These are phyloP conservation scores for Ctenosaura bakeri DNA, from an alignment of 2,797 vertebrate genomes.

Conservation along the genomic window DNA sequence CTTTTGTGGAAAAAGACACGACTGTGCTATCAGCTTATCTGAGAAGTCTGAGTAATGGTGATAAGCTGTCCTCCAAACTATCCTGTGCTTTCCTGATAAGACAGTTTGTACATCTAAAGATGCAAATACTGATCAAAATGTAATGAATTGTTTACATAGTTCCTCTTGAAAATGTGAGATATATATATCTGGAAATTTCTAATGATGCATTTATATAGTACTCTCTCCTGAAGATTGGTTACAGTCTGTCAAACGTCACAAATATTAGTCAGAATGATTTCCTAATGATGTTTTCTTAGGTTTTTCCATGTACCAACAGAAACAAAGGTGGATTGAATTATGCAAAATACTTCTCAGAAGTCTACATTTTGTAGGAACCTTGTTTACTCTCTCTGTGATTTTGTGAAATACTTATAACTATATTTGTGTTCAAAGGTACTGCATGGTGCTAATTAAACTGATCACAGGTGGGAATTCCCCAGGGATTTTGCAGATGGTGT, in stretches of 20 bases:
- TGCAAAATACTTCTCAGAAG: slow-evolving; percentile 21
- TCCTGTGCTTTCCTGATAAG: neutral
- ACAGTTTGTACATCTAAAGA: neutral
- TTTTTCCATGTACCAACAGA: slow-evolving; percentile 51
- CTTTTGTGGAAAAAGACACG: too few relatives aligned
- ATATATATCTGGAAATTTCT: neutral
- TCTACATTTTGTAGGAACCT: slow-evolving; percentile 49
- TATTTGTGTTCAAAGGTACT: slow-evolving; percentile 59
- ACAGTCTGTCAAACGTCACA: slow-evolving; percentile 4
- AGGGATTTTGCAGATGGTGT: slow-evolving; percentile 64
- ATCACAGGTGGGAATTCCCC: slow-evolving; percentile 71
- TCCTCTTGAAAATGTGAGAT: neutral
- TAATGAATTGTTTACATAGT: neutral
- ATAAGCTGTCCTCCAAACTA: neutral
- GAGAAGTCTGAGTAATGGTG: neutral
- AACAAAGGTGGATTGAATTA: slow-evolving; percentile 50
- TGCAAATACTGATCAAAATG: neutral
- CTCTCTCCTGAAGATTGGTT: neutral
- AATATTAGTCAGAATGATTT: slow-evolving; percentile 40
- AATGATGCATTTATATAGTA: neutral
- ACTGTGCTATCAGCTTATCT: neutral
- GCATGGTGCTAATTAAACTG: slow-evolving; percentile 61
- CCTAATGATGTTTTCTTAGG: slow-evolving; percentile 44
- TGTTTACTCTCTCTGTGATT: slow-evolving; percentile 59
- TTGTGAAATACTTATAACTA: slow-evolving; percentile 63